A percentile compares a stretch with the other conserved stretches of the same genome.
phyloP scores from a whole-genome alignment of 1,140 invertebrate species.

The Archivesica marissinica region DNA sequence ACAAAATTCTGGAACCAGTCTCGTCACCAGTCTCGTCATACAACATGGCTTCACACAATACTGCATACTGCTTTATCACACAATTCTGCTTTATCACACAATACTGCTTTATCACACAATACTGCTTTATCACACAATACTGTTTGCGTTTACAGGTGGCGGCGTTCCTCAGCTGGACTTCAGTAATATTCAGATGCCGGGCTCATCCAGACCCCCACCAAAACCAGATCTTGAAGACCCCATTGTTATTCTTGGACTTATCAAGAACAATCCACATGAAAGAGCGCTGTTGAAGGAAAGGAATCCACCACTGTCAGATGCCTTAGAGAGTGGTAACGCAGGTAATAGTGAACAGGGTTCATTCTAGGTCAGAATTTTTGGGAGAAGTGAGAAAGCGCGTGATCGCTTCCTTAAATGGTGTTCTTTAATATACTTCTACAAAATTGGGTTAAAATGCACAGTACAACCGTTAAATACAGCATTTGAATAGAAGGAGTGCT shows the following conservation, averaged over 20 bases:
- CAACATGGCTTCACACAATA: no score
- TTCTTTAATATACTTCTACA: no score
- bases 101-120: no score
- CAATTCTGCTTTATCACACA: no score
- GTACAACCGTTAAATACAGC: neutral
- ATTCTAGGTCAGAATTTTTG: no score
- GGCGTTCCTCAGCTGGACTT: constrained; percentile 89
- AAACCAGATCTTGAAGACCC: constrained; percentile 89
- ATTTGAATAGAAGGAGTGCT: neutral
- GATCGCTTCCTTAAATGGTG: no score
- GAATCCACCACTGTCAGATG: constrained; percentile 96
- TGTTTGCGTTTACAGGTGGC: neutral
- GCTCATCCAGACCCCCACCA: constrained; percentile 74
- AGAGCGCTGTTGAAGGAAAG: constrained; percentile 95
- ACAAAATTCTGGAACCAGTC: no score
- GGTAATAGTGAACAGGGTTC: constrained; percentile 85
- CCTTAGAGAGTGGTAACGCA: constrained; percentile 92
- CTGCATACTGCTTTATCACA: no score
- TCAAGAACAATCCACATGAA: constrained; percentile 96
- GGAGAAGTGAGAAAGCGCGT: no score
- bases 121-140: no score
- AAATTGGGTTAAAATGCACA: no score
- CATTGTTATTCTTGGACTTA: constrained; percentile 93
- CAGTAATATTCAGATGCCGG: constrained; percentile 92
- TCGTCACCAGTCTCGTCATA: no score